These are phyloP conservation scores for Lota lota DNA, from an alignment of 2,113 vertebrate species.

Conservation along the genomic window DNA sequence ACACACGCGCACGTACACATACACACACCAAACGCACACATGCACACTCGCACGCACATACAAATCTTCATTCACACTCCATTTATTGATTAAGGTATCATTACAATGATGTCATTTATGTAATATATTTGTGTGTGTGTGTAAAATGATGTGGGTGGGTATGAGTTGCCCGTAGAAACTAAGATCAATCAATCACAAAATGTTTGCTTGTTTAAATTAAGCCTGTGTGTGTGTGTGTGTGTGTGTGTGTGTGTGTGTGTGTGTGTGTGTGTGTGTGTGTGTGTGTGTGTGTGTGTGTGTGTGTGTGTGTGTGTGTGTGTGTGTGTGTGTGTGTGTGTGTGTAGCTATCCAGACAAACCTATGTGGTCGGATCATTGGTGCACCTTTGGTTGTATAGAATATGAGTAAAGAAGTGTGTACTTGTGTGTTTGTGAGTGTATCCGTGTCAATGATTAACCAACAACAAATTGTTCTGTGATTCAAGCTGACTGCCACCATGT, in stretches of 20 bases:
- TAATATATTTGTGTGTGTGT: too few species aligned
- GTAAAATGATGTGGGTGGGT: too few species aligned
- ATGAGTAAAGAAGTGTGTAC: neutral
- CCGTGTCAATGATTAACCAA: conserved; percentile 57
- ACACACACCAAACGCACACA: too few species aligned
- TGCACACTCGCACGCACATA: too few species aligned
- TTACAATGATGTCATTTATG: too few species aligned
- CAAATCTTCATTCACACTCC: too few species aligned
- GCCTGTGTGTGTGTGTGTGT: neutral
- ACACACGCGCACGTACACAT: too few species aligned
- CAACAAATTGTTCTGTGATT: conserved; percentile 24
- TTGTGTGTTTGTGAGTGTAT: conserved; percentile 24
- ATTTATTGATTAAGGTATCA: too few species aligned
- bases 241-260: neutral
- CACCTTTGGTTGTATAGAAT: neutral
- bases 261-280: neutral
- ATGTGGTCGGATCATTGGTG: conserved; percentile 15
- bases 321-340: neutral
- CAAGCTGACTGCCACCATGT: conserved; percentile 38
- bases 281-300: neutral
- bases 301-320: conserved; percentile 4
- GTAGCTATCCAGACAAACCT: too few species aligned
- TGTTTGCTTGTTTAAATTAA: neutral
- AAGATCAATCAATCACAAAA: too few species aligned
- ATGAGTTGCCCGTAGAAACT: too few species aligned